Conservation (phyloP, 35 echinoderm and acorn worm species). For the Diadema setosum region DNA sequence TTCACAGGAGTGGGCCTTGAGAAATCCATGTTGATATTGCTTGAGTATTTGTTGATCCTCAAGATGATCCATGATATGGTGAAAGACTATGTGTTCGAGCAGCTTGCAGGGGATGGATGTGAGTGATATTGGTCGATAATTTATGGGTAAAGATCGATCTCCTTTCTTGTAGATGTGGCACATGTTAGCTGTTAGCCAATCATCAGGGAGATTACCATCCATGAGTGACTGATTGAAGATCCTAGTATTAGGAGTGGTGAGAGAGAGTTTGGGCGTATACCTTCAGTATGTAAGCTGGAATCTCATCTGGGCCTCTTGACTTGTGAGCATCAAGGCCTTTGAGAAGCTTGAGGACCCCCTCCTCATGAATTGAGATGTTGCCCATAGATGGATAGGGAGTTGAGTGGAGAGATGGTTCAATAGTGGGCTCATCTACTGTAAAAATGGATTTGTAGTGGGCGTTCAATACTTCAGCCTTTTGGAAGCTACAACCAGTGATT, state of each 20-base stretch:
- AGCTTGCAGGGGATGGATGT: slow-evolving; percentile 46
- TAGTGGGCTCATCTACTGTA: background rate
- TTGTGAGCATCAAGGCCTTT: slow-evolving; percentile 8
- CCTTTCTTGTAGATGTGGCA: slow-evolving; percentile 51
- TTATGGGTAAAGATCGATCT: background rate
- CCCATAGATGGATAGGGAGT: background rate
- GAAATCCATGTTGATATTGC: slow-evolving; percentile 25
- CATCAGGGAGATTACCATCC: slow-evolving; percentile 19
- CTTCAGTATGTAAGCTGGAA: slow-evolving; percentile 20
- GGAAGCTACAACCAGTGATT: background rate
- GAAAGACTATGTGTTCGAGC: slow-evolving; percentile 27
- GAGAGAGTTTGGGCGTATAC: background rate
- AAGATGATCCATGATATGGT: background rate
- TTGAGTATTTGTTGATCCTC: slow-evolving; percentile 3
- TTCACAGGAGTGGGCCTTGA: slow-evolving; percentile 24
- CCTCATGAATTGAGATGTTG: background rate
- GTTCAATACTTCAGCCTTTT: background rate
- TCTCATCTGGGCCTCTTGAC: slow-evolving; percentile 2
- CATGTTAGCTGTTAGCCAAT: slow-evolving; percentile 42
- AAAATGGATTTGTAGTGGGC: background rate
- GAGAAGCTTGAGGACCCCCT: background rate
- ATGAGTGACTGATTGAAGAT: slow-evolving; percentile 49
- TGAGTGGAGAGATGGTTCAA: background rate
- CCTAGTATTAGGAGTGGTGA: background rate
- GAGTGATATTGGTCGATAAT: slow-evolving; percentile 40